These are phyloP conservation scores for Formica selysi DNA, from an alignment of 1,140 invertebrate genomes.

Conservation along the genomic window DNA sequence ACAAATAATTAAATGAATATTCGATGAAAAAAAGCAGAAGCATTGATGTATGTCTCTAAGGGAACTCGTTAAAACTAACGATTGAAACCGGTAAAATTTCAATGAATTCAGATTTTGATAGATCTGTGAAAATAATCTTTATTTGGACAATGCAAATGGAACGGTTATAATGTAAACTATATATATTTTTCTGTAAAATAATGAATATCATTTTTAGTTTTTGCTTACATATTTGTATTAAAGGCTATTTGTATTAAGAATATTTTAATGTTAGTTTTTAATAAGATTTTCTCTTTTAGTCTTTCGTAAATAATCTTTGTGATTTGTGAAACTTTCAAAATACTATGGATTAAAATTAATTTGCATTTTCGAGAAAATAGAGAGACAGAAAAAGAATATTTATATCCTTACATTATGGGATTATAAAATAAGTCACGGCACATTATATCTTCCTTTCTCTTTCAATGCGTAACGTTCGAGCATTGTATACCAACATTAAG, in stretches of 20 bases:
- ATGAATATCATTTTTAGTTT: too few relatives aligned
- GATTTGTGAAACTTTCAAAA: not conserved
- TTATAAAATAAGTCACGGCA: conserved; percentile 76
- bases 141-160: not conserved
- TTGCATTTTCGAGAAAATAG: not conserved
- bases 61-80: not conserved
- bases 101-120: not conserved
- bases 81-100: not conserved
- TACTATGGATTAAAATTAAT: not conserved
- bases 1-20: conserved; percentile 25
- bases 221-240: not conserved
- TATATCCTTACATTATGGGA: conserved; percentile 74
- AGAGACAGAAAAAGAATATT: not conserved
- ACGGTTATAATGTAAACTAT: not conserved
- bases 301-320: not conserved
- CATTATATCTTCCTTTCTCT: conserved; percentile 58
- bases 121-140: not conserved
- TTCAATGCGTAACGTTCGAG: conserved; percentile 75
- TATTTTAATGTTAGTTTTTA: not conserved
- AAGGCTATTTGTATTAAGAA: not conserved
- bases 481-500: conserved; percentile 75
- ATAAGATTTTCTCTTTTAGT: not conserved
- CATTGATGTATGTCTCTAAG: not conserved
- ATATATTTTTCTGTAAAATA: not conserved
- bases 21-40: not conserved